These are phyloP conservation scores for Nyctalus aviator DNA, from an alignment of 2,797 vertebrate genomes.

Conservation along the genomic window DNA sequence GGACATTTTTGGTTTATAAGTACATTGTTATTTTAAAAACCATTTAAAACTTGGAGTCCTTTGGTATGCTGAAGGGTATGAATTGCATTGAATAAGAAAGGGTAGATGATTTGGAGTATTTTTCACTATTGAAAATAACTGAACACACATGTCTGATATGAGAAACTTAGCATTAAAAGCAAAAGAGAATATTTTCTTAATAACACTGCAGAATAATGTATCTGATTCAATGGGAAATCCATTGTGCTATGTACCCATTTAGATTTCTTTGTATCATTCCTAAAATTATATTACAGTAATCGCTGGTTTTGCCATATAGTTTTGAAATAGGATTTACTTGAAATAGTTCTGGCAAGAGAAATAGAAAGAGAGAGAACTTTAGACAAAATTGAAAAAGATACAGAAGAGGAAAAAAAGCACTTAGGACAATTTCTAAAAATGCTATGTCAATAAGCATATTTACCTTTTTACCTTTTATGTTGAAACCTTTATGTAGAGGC, in stretches of 20 bases:
- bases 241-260: neutral
- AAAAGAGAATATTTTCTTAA: neutral
- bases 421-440: neutral
- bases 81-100: neutral
- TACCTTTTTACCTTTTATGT: conserved; percentile 2
- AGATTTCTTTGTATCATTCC: neutral
- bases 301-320: neutral
- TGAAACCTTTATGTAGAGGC: neutral
- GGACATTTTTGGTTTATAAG: conserved; percentile 1
- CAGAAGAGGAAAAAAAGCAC: neutral
- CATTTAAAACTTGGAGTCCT: neutral
- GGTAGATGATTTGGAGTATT: neutral
- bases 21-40: neutral
- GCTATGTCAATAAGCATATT: neutral
- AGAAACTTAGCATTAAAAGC: neutral
- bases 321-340: conserved; percentile 1
- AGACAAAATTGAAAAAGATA: neutral
- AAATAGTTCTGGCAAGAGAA: neutral
- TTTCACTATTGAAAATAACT: conserved; percentile 31
- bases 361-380: neutral
- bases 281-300: neutral
- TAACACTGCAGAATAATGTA: neutral
- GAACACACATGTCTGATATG: neutral
- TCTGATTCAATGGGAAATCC: neutral
- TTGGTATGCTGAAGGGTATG: neutral